Conservation (phyloP, 1,140 invertebrate species). For the Psilanteris sp. region DNA sequence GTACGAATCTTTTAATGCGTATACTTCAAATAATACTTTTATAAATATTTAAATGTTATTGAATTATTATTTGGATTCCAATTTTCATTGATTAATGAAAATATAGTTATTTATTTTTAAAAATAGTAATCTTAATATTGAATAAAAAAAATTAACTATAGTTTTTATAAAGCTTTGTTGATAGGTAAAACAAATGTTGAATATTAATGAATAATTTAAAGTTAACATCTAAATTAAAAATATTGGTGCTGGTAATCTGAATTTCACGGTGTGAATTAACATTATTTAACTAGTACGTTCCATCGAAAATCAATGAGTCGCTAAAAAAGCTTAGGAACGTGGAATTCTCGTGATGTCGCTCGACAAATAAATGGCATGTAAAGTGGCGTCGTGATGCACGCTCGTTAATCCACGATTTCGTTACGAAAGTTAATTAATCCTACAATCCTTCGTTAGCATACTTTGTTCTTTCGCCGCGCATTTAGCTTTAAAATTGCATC, state of each 20-base stretch:
- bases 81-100: no score
- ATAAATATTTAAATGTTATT: no score
- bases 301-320: not conserved
- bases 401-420: constrained; percentile 13
- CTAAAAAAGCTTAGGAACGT: constrained; percentile 3
- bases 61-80: no score
- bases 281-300: not conserved
- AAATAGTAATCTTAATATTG: no score
- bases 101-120: no score
- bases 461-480: not conserved
- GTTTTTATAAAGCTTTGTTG: no score
- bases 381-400: constrained; percentile 9
- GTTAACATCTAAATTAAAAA: not conserved
- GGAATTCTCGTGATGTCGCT: constrained; percentile 3
- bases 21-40: no score
- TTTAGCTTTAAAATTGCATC: not conserved
- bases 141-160: no score
- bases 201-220: not conserved
- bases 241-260: constrained; percentile 1
- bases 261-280: not conserved
- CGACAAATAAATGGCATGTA: constrained; percentile 2
- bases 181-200: no score
- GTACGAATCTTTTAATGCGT: no score
- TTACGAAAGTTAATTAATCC: constrained; percentile 19
- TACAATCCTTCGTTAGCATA: constrained; percentile 1